phyloP scores from a whole-genome alignment of 2,113 vertebrate species.

The Zosterops hypoxanthus region DNA sequence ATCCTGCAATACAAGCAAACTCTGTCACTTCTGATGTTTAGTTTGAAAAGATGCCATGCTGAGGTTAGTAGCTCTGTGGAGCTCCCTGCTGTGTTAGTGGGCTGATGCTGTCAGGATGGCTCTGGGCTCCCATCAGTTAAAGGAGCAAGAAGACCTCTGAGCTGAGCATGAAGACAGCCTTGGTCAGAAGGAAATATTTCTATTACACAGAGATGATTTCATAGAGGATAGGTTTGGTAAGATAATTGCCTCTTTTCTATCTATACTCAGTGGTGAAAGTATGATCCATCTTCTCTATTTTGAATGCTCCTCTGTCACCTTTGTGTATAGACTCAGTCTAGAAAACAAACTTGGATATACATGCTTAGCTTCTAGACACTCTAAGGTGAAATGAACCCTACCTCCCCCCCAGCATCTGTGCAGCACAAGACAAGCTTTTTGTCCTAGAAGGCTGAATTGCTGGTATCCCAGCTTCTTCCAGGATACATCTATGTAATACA shows the following conservation, averaged over 20 bases:
- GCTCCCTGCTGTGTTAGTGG: not conserved
- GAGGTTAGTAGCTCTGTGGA: not conserved
- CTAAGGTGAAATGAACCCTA: not conserved
- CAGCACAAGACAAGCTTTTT: not conserved
- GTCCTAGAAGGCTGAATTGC: not conserved
- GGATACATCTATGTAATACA: fast-evolving
- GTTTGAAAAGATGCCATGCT: not conserved
- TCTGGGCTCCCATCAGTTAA: not conserved
- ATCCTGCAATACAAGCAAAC: not conserved
- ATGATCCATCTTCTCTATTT: not conserved
- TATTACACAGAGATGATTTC: not conserved
- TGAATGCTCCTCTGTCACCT: not conserved
- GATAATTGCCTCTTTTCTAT: not conserved
- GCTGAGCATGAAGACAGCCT: not conserved
- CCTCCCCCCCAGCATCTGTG: not conserved
- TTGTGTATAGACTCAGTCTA: not conserved
- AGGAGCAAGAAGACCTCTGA: not conserved
- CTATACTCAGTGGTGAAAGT: not conserved
- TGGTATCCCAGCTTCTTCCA: not conserved
- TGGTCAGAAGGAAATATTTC: not conserved
- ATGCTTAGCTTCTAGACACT: not conserved
- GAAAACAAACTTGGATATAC: not conserved
- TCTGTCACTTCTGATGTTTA: not conserved
- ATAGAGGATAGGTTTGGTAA: not conserved
- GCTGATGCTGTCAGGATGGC: not conserved